phyloP scores from a whole-genome alignment of 2,113 vertebrate genomes.

The crab-eating macaque (Macaca fascicularis) region DNA sequence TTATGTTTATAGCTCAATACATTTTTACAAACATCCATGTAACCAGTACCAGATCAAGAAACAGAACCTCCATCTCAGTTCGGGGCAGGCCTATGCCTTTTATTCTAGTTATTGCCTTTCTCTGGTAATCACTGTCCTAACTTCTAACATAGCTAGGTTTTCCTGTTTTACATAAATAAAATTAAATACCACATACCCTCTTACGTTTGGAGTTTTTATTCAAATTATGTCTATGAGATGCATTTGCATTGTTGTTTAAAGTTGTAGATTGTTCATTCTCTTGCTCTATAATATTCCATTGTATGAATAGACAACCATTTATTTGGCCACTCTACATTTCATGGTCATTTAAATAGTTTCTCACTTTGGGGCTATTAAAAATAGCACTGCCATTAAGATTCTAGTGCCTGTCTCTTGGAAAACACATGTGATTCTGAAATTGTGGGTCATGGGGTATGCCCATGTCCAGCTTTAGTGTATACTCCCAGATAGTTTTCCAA shows the following conservation, averaged over 20 bases:
- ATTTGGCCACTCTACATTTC: not conserved
- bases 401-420: not conserved
- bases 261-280: not conserved
- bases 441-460: accelerated
- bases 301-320: not conserved
- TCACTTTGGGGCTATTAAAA: not conserved
- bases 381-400: not conserved
- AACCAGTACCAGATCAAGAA: not conserved
- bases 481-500: not conserved
- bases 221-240: not conserved
- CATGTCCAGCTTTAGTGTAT: not conserved
- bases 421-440: not conserved
- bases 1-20: not conserved
- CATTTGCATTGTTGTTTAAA: not conserved
- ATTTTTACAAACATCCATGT: not conserved
- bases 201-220: not conserved
- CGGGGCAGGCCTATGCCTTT: accelerated
- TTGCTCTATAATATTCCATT: not conserved
- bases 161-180: not conserved
- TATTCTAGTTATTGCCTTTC: not conserved
- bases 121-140: not conserved
- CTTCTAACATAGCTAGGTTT: not conserved
- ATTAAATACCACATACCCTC: not conserved
- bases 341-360: not conserved
- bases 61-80: not conserved